Evolutionary conservation across 2,888 invertebrate species (phyloP).

Genomic region (Synanthedon myopaeformis): DNA sequence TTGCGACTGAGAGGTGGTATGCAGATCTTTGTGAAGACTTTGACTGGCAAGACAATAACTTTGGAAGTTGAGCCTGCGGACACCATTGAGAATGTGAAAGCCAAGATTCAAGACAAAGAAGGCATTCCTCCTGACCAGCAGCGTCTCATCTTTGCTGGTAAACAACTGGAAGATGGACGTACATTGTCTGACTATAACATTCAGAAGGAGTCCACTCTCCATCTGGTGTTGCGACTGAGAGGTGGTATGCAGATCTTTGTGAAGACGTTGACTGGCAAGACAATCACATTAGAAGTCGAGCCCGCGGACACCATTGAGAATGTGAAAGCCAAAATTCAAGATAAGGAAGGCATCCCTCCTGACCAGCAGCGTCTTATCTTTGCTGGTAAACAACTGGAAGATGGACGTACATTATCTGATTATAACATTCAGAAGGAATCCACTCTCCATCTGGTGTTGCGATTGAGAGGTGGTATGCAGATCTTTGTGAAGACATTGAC

Average conservation of each 20-base stretch:
- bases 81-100: constrained; percentile 33
- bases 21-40: constrained; percentile 35
- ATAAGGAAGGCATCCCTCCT: constrained; percentile 26
- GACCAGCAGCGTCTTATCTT: constrained; percentile 26
- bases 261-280: constrained; percentile 26
- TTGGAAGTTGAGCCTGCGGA: constrained; percentile 30
- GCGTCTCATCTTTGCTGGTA: constrained; percentile 32
- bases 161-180: constrained; percentile 33
- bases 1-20: constrained; percentile 90
- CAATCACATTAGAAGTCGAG: constrained; percentile 26
- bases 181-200: constrained; percentile 34
- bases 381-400: constrained; percentile 25
- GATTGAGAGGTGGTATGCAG: constrained; percentile 19
- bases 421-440: constrained; percentile 22
- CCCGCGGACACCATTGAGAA: constrained; percentile 24
- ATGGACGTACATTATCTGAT: constrained; percentile 22
- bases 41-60: constrained; percentile 33
- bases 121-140: constrained; percentile 39
- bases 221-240: constrained; percentile 19
- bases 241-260: constrained; percentile 29
- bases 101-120: constrained; percentile 36
- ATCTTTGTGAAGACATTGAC: constrained; percentile 19
- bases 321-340: constrained; percentile 26
- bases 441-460: constrained; percentile 14
- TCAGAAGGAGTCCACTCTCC: constrained; percentile 23